Evolutionary conservation across 2,888 invertebrate species (phyloP).

Genomic region (Trichacis sp.): DNA sequence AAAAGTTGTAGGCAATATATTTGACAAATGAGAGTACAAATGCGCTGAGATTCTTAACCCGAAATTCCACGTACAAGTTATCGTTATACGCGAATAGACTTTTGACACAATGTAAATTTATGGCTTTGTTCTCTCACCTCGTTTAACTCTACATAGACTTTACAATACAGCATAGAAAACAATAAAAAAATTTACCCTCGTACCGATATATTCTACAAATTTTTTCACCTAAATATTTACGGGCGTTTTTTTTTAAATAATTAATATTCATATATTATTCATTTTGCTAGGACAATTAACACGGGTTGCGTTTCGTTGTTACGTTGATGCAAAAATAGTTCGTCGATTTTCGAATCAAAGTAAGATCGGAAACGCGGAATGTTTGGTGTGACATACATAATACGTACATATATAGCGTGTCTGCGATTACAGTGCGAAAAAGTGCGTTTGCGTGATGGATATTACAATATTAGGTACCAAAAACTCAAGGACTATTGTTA

Average conservation of each 20-base stretch:
- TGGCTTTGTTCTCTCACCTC: conserved; percentile 34
- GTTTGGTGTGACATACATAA: background rate
- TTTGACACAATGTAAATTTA: conserved; percentile 48
- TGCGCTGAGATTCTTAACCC: no score
- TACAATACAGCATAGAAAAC: conserved; percentile 61
- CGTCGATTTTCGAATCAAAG: conserved; percentile 17
- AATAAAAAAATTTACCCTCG: conserved; percentile 51
- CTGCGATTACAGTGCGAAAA: background rate
- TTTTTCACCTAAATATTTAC: conserved; percentile 4
- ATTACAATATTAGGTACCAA: background rate
- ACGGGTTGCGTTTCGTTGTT: conserved; percentile 12
- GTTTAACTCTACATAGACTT: conserved; percentile 65
- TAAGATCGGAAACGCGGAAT: background rate
- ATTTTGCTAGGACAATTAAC: no score
- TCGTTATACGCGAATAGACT: no score
- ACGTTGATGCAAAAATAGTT: conserved; percentile 9
- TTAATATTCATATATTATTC: no score
- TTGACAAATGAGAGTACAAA: no score
- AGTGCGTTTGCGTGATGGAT: conserved; percentile 1
- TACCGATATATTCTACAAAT: conserved; percentile 45
- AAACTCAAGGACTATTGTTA: conserved; percentile 19
- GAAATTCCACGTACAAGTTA: no score
- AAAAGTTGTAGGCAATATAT: no score
- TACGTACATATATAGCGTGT: background rate
- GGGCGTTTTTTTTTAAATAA: conserved; percentile 13